These are phyloP conservation scores for Thamnophis sirtalis DNA, from an alignment of 2,113 vertebrate genomes.

Conservation along the genomic window DNA sequence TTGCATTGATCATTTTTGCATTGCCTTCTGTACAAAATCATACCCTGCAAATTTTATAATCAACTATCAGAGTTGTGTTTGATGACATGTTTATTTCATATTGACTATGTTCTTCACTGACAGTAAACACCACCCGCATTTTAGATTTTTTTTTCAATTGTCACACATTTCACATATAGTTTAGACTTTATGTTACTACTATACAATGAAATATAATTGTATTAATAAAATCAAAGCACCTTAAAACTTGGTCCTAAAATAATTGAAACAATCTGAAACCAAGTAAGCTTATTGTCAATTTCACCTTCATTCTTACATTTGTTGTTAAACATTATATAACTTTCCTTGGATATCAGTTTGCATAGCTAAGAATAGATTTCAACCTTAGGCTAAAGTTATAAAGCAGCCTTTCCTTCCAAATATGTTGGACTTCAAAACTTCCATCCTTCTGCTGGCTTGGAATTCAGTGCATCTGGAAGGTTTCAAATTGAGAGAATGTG, in stretches of 20 bases:
- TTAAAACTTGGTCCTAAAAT: not conserved
- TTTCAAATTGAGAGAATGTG: not conserved
- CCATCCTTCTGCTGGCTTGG: not conserved
- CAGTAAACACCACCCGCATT: constrained; percentile 38
- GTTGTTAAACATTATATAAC: not conserved
- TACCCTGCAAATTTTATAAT: constrained; percentile 19
- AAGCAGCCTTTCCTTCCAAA: not conserved
- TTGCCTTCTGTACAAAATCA: not conserved
- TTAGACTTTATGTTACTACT: not conserved
- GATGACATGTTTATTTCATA: constrained; percentile 30
- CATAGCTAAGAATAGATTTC: not conserved
- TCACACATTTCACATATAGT: constrained; percentile 7
- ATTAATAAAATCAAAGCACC: not conserved
- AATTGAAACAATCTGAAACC: not conserved
- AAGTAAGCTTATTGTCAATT: not conserved
- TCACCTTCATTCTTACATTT: not conserved
- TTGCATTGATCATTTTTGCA: not conserved
- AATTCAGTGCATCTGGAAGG: not conserved
- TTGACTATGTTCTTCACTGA: constrained; percentile 1
- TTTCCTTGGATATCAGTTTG: not conserved
- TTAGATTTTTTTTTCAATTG: constrained; percentile 32
- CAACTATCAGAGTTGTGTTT: constrained; percentile 35
- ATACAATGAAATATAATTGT: not conserved
- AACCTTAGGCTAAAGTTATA: not conserved
- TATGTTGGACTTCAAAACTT: not conserved